Evolutionary conservation across 2,888 invertebrate genomes (phyloP).

Genomic region (Drosophila anomalata): DNA sequence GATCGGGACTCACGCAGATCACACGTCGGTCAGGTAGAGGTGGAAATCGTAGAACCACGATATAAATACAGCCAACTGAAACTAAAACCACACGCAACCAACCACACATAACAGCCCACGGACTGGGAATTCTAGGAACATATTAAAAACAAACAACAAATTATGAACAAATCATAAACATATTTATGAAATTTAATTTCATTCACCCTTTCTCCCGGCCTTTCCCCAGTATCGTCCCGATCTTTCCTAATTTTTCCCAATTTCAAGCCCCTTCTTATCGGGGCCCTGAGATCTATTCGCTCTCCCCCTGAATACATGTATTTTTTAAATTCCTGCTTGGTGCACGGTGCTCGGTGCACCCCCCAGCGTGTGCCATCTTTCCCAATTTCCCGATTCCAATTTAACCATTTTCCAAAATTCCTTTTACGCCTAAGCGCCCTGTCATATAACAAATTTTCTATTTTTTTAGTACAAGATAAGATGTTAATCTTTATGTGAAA

Average conservation of each 20-base stretch:
- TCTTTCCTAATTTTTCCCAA: slow-evolving; percentile 9
- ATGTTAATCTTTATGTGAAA: slow-evolving; percentile 82
- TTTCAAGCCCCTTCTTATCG: slow-evolving; percentile 55
- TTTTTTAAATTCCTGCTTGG: neutral
- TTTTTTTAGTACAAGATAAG: slow-evolving; percentile 80
- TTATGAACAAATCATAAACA: slow-evolving; percentile 67
- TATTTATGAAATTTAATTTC: slow-evolving; percentile 74
- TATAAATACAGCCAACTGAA: slow-evolving; percentile 21
- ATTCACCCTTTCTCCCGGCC: slow-evolving; percentile 56
- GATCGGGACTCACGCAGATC: slow-evolving; percentile 19
- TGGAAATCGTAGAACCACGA: slow-evolving; percentile 9
- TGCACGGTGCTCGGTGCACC: slow-evolving; percentile 57
- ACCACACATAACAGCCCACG: neutral
- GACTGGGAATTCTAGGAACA: slow-evolving; percentile 53
- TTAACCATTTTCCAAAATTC: slow-evolving; percentile 58
- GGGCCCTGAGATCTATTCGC: slow-evolving; percentile 50
- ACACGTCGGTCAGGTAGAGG: slow-evolving; percentile 32
- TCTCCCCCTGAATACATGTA: neutral
- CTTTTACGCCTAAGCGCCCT: slow-evolving; percentile 73
- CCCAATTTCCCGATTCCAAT: slow-evolving; percentile 45
- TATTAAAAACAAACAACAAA: slow-evolving; percentile 63
- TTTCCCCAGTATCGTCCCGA: neutral
- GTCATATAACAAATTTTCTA: slow-evolving; percentile 69
- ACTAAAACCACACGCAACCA: slow-evolving; percentile 39
- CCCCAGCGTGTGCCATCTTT: slow-evolving; percentile 81